Conservation (phyloP, 2,113 vertebrate species). For the Xyliphius kryptos region DNA sequence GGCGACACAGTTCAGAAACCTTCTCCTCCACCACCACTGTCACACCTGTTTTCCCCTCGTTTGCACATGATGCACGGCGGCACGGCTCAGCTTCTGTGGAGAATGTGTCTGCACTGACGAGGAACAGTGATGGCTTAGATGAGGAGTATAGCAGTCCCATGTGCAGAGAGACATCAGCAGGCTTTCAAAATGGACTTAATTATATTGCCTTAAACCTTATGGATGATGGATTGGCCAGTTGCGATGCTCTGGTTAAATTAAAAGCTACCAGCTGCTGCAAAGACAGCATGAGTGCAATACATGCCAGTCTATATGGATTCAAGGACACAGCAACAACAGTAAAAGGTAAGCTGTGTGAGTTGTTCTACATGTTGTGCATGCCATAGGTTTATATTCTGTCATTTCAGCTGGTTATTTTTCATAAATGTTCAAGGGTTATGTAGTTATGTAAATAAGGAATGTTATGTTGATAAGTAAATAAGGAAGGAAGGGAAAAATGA, state of each 20-base stretch:
- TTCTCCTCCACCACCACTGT: constrained; percentile 96
- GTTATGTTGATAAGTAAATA: too few species aligned
- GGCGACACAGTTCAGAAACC: constrained; percentile 94
- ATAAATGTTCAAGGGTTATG: too few species aligned
- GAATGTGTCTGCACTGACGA: constrained; percentile 82
- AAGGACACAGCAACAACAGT: constrained; percentile 81
- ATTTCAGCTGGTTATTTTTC: too few species aligned
- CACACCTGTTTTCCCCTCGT: constrained; percentile 92
- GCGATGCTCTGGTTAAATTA: constrained; percentile 61
- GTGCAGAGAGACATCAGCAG: constrained; percentile 88
- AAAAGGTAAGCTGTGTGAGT: constrained; percentile 86
- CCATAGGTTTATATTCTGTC: too few species aligned
- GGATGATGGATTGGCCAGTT: constrained; percentile 68
- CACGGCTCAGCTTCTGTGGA: constrained; percentile 94
- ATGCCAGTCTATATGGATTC: constrained; percentile 80
- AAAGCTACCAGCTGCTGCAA: constrained; percentile 73
- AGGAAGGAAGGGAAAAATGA: too few species aligned
- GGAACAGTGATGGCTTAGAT: constrained; percentile 70
- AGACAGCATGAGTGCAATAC: constrained; percentile 68
- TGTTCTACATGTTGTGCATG: too few species aligned
- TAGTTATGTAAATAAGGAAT: too few species aligned
- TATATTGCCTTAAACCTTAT: constrained; percentile 91
- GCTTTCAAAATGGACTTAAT: constrained; percentile 95
- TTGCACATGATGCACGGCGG: constrained; percentile 84
- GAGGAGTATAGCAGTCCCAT: constrained; percentile 73